Percentiles rank a stretch among this genome's conserved stretches.
These are phyloP conservation scores for Autographa gamma DNA, from an alignment of 2,888 invertebrate species.

Conservation along the genomic window DNA sequence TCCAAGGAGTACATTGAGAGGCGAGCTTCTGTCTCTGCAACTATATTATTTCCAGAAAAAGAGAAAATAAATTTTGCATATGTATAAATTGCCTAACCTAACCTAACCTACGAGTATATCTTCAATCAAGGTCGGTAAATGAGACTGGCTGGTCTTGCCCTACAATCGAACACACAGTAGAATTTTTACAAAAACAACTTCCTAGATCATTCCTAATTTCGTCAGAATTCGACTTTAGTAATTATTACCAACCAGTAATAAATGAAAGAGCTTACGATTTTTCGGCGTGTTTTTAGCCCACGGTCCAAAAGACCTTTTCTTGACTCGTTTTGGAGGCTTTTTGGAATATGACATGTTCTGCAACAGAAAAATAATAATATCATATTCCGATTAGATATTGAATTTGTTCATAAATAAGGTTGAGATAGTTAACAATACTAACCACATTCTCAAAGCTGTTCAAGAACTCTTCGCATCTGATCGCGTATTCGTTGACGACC, in stretches of 20 bases:
- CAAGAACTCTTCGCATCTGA: constrained; percentile 64
- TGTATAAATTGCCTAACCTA: not conserved
- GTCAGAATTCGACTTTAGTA: too few species aligned
- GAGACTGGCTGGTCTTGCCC: too few species aligned
- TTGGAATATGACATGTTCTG: constrained; percentile 15
- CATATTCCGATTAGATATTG: not conserved
- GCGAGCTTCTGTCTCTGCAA: constrained; percentile 50
- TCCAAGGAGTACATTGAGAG: constrained; percentile 82
- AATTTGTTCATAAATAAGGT: too few species aligned
- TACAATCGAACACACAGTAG: too few species aligned
- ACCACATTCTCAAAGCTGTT: constrained; percentile 61
- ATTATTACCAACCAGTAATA: not conserved
- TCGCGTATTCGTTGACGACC: constrained; percentile 62
- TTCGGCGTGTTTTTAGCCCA: constrained; percentile 48
- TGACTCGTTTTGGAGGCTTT: constrained; percentile 39
- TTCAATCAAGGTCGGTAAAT: too few species aligned
- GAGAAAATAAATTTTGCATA: too few species aligned
- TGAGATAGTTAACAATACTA: not conserved
- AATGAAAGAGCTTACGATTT: constrained; percentile 28
- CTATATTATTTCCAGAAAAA: not conserved
- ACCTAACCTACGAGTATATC: too few species aligned
- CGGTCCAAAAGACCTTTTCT: constrained; percentile 52
- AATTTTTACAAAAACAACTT: too few species aligned
- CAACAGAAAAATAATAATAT: not conserved
- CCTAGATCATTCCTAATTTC: too few species aligned